Evolutionary conservation across 2,888 invertebrate genomes (phyloP), one percentile per base, ranked within the genome.

Genomic region (Odontocolon sp.): DNA sequence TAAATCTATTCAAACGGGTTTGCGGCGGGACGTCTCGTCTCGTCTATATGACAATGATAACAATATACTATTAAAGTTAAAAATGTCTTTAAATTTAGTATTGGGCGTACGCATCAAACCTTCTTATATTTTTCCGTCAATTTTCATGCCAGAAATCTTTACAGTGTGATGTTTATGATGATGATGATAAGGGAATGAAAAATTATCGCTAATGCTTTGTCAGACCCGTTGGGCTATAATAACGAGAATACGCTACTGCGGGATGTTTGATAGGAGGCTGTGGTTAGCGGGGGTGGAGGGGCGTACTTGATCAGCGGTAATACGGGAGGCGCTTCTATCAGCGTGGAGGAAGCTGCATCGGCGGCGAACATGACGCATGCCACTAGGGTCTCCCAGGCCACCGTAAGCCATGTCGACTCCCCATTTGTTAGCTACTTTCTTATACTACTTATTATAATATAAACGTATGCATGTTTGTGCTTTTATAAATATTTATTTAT

Each of bases 331-430:
- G 84, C 87, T 82, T 86, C 88, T 84, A 88, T 87, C 82, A 87
- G 87, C 86, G 89, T 87, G 86, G 91, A 91, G 83, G 91, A 93
- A 80, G 92, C 93, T 83, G 92, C 94, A 85, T 92, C 92, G 85
- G 89, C 91, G 91, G 91, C 85, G 81, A 92, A 92, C 85, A 92
- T 95, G 87, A 94, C 95, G 85, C 95, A 96, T 91, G 95, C 95
- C 87, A 96, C 95, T 89, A 93, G 95, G 91, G 96, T 95, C 88
- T 96, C 95, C 89, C 95, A 96, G 90, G 98, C 97, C 91, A 98
- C 98, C 78, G 98, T 96, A 93, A 94, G 94, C 92, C 83, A 84
- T 86, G 86, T 82, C 84, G 86, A 87, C 84, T 88, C 85, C 85
- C 86, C 84, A 83, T 87, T 88, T 88, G 84, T 86, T 87, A 85